Evolutionary conservation across 2,113 vertebrate species (phyloP), one percentile per base, ranked within the genome.

Genomic region (Triplophysa tibetana): DNA sequence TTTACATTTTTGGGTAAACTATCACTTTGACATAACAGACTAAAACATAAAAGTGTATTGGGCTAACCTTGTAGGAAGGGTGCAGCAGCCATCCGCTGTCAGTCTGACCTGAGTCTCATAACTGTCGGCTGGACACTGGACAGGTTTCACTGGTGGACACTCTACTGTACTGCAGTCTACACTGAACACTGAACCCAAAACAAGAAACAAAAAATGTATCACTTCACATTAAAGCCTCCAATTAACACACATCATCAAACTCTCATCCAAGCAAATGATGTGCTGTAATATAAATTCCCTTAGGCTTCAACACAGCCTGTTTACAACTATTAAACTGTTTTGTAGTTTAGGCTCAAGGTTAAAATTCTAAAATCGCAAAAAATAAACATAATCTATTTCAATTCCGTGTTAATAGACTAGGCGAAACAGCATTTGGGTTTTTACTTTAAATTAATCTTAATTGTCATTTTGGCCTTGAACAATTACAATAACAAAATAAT

Each of bases 121-220:
- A 92, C 95, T 97, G 83, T 96, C 95, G 83, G 94, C 84, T 2
- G 95, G 95, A 82, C 95, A 97, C 85, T 93, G 92, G 2, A 94
- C 91, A 86, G 95, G 94, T 77, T 95, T 95, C 78, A 96, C 89
- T 21, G 94, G 90, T 79, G 95, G 95, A 68, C 95, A 97, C 75
- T 96, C 95, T 24, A 96, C 95, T 0, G 94, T 95, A 88, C 95
- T 96, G 91, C 95, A 96, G 81, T 96, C 95, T 88, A 96, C 93
- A 54, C 95, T 96, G 90, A 95, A 96, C 81, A 96, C 95, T 96
- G 43, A 52, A 58, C 74, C 54, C 61, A 56, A 19, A 38, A 76
- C 77, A 79, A 65, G n/a, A 78, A 26, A 76, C 64, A 83, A 29
- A 81, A 79, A 74, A 75, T 78, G n/a, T 43, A 48, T 50, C 19